Conservation (phyloP, 2,113 vertebrate species). For the Tretioscincus oriximinensis region DNA sequence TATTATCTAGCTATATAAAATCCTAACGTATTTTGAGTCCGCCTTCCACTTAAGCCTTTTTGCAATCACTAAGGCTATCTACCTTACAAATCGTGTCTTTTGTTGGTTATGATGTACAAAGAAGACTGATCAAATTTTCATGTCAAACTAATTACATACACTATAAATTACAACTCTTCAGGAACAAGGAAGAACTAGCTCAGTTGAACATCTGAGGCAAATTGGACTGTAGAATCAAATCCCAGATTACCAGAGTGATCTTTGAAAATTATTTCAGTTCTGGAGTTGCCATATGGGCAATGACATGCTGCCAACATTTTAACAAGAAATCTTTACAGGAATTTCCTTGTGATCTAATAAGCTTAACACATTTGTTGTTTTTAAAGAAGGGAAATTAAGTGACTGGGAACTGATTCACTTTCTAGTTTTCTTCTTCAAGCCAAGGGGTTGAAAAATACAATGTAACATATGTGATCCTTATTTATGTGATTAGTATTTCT, state of each 20-base stretch:
- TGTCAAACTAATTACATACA: not conserved
- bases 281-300: fast-evolving
- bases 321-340: not conserved
- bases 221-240: not conserved
- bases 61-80: not conserved
- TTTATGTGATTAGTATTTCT: not conserved
- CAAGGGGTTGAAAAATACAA: not conserved
- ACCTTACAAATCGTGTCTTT: not conserved
- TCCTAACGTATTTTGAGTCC: not conserved
- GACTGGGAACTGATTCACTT: not conserved
- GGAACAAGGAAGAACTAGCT: not conserved
- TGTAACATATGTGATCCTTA: not conserved
- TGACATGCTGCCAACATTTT: not conserved
- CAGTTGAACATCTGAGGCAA: not conserved
- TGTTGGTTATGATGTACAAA: not conserved
- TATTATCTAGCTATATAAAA: constrained; percentile 24
- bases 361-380: not conserved
- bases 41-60: not conserved
- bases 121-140: not conserved
- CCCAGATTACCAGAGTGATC: not conserved
- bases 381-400: not conserved
- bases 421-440: not conserved
- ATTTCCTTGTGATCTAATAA: not conserved
- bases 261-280: constrained; percentile 2
- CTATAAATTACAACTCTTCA: not conserved